Evolutionary conservation across 92 coral and sea anemone genomes (phyloP).

Genomic region (Chrysogorgia sp.): DNA sequence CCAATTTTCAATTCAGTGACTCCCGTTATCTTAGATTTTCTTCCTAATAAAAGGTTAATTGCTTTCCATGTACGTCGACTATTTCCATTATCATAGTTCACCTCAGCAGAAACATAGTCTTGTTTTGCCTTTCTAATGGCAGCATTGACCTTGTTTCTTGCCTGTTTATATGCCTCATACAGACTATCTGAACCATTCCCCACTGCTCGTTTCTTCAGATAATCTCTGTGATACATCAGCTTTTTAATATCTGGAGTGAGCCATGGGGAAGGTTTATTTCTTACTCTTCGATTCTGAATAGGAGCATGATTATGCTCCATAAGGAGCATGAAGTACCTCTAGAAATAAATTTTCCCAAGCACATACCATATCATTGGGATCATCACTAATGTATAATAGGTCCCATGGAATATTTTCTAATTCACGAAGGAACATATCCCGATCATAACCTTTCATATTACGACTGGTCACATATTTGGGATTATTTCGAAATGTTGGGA

Average conservation of each 20-base stretch:
- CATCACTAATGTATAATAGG: background rate
- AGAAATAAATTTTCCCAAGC: constrained; percentile 4
- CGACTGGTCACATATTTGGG: too few relatives aligned
- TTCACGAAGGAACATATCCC: background rate
- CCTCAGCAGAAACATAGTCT: too few relatives aligned
- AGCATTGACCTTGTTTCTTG: too few relatives aligned
- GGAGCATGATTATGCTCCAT: background rate
- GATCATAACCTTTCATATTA: too few relatives aligned
- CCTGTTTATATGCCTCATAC: too few relatives aligned
- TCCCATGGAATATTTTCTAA: background rate
- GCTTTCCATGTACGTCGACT: too few relatives aligned
- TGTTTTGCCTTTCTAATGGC: too few relatives aligned
- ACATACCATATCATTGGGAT: background rate
- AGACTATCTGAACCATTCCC: background rate
- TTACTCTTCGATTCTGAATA: background rate
- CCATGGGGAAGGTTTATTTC: constrained; percentile 27
- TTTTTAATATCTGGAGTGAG: constrained; percentile 12
- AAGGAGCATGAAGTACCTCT: constrained; percentile 1
- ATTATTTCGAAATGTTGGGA: too few relatives aligned
- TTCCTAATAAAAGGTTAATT: too few relatives aligned
- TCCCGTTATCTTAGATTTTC: too few relatives aligned
- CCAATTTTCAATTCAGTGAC: too few relatives aligned
- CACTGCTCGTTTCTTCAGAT: constrained; percentile 14
- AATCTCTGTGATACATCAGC: constrained; percentile 32
- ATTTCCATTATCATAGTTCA: too few relatives aligned